Conservation (phyloP, 2,888 invertebrate species). For the Ennomos quercinarius region DNA sequence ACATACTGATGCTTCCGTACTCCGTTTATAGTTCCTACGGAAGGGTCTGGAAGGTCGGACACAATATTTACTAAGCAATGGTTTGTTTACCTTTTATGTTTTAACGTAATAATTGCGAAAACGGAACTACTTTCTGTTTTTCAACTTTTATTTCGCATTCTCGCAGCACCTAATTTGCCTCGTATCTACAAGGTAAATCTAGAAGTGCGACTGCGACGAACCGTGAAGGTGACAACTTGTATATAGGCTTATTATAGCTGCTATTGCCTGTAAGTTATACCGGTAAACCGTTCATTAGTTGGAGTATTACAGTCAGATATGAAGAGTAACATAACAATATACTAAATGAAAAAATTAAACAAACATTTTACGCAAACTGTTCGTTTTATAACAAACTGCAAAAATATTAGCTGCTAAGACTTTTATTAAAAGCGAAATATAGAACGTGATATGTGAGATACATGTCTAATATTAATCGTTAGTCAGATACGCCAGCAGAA, state of each 20-base stretch:
- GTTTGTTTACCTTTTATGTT: constrained; percentile 56
- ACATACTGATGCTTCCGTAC: constrained; percentile 65
- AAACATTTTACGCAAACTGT: too few relatives aligned
- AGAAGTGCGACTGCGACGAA: constrained; percentile 13
- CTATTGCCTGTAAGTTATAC: neutral
- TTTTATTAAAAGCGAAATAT: constrained; percentile 25
- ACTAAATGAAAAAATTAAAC: constrained; percentile 2
- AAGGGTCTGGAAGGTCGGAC: constrained; percentile 71
- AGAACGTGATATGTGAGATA: constrained; percentile 19
- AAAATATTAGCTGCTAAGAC: constrained; percentile 21
- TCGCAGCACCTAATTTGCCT: constrained; percentile 29
- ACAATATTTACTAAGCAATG: constrained; percentile 61
- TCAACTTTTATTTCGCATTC: constrained; percentile 18
- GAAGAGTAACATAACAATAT: constrained; percentile 2
- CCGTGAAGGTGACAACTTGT: constrained; percentile 7
- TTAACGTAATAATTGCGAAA: constrained; percentile 45
- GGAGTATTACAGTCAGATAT: constrained; percentile 4
- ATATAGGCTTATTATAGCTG: neutral
- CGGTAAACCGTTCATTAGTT: constrained; percentile 1
- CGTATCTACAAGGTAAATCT: constrained; percentile 31
- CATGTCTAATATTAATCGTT: constrained; percentile 57
- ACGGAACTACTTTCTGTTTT: constrained; percentile 41
- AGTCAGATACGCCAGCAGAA: constrained; percentile 61
- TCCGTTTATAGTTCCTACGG: constrained; percentile 78
- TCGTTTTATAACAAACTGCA: constrained; percentile 2